Conservation (phyloP, 2,113 vertebrate species). For the Melospiza melodia region DNA sequence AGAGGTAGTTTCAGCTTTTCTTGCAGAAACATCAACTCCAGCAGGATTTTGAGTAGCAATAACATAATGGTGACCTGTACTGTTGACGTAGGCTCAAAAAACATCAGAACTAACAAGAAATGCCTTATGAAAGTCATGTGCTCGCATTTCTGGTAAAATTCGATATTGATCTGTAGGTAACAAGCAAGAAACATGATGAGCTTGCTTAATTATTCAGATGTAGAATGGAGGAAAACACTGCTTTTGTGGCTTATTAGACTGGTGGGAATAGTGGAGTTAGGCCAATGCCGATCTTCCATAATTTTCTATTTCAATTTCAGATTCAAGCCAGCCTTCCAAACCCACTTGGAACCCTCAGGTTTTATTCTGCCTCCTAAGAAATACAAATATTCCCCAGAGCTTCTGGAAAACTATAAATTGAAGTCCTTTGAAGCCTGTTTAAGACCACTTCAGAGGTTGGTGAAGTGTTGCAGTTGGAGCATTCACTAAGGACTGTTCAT, state of each 20-base stretch:
- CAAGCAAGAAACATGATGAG: background rate
- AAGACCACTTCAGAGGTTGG: conserved; percentile 17
- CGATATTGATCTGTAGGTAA: background rate
- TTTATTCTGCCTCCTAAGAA: conserved; percentile 9
- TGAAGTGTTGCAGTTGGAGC: conserved; percentile 26
- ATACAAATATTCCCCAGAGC: background rate
- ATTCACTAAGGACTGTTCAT: conserved; percentile 28
- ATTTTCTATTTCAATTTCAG: background rate
- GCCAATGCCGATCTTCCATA: background rate
- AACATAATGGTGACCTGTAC: background rate
- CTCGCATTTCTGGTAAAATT: background rate
- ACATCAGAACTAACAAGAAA: background rate
- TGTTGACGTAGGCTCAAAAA: background rate
- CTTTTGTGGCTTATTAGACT: background rate
- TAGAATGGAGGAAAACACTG: background rate
- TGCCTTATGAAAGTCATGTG: background rate
- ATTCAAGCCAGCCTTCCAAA: background rate
- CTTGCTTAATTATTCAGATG: background rate
- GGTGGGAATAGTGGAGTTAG: background rate
- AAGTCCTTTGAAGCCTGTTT: conserved; percentile 9
- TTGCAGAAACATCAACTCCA: background rate
- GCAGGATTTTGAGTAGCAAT: background rate
- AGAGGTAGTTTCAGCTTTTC: background rate
- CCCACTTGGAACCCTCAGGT: background rate
- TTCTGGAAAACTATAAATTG: conserved; percentile 20